Conservation (phyloP, 2,888 invertebrate species). For the Ochlodes sylvanus region DNA sequence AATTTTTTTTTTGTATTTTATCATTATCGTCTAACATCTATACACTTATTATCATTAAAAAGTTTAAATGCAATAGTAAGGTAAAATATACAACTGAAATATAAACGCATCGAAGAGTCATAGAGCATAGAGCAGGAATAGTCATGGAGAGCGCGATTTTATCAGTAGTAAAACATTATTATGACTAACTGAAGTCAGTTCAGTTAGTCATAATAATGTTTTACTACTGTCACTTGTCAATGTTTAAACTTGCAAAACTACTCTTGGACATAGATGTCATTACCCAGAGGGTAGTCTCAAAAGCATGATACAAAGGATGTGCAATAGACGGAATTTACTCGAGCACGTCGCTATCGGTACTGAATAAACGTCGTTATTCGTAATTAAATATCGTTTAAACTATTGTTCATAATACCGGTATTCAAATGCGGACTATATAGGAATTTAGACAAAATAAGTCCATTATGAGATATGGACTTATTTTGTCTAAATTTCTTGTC, state of each 20-base stretch:
- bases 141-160: background rate
- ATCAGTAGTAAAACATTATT: too few relatives aligned
- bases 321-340: background rate
- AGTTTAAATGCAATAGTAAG: too few relatives aligned
- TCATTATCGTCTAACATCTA: constrained; percentile 12
- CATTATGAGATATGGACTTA: too few relatives aligned
- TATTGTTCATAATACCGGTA: too few relatives aligned
- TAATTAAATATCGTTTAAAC: background rate
- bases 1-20: constrained; percentile 11
- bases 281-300: background rate
- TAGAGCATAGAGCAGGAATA: background rate
- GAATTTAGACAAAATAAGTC: too few relatives aligned
- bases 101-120: constrained; percentile 23
- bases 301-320: background rate
- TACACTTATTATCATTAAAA: constrained; percentile 8
- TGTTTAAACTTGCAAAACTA: too few relatives aligned
- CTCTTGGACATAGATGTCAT: too few relatives aligned
- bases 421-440: too few relatives aligned
- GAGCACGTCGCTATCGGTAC: background rate
- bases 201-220: too few relatives aligned
- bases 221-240: background rate
- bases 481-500: too few relatives aligned
- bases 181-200: too few relatives aligned
- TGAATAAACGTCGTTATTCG: too few relatives aligned
- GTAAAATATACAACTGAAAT: background rate